Percentiles rank a stretch among this genome's conserved stretches.
Conservation (phyloP, 1,140 invertebrate genomes). For the Drosophila rufa region DNA sequence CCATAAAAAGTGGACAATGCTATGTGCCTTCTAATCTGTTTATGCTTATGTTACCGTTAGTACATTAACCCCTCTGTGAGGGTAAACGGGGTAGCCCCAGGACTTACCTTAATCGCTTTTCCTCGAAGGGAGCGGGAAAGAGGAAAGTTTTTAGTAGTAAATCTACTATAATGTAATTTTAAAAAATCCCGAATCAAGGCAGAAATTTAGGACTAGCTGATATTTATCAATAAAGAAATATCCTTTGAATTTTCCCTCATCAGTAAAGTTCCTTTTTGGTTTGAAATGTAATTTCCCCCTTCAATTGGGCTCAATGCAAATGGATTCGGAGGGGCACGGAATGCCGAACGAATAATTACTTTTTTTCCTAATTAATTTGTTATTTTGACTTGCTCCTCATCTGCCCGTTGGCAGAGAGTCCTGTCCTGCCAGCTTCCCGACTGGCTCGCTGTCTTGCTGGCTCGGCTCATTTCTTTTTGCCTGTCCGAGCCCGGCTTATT, state of each 20-base stretch:
- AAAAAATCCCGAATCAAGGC: no score
- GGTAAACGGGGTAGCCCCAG: constrained; percentile 6
- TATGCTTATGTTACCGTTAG: constrained; percentile 39
- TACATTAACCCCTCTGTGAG: constrained; percentile 16
- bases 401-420: constrained; percentile 17
- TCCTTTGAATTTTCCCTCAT: not conserved
- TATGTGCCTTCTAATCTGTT: constrained; percentile 44
- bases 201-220: no score
- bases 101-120: constrained; percentile 23
- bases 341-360: constrained; percentile 59
- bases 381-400: constrained; percentile 68
- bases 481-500: constrained; percentile 38
- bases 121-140: no score
- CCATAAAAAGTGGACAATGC: constrained; percentile 42
- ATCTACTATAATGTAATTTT: no score
- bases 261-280: not conserved
- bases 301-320: constrained; percentile 54
- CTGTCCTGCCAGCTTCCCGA: constrained; percentile 11
- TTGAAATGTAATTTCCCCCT: constrained; percentile 40
- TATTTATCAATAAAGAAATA: no score
- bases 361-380: constrained; percentile 81
- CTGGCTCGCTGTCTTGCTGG: not conserved
- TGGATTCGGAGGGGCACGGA: constrained; percentile 23
- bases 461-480: constrained; percentile 36
- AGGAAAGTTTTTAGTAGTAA: no score